Percentiles rank a stretch among this genome's conserved stretches.
Conservation (phyloP, 2,888 invertebrate species). For the Agonopterix subpropinquella region DNA sequence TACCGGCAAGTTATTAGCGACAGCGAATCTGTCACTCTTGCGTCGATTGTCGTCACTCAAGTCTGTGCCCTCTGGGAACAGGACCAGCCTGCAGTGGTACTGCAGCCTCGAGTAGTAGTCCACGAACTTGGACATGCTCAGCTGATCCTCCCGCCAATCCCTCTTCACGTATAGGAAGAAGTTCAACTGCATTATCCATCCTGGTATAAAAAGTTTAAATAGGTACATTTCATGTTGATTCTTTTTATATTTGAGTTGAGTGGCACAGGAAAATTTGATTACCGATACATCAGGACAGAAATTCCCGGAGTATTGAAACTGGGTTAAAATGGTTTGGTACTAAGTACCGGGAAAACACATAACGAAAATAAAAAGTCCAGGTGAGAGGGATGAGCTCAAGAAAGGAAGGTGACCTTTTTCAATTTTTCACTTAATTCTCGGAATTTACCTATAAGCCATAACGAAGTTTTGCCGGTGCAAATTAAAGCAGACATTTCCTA, state of each 20-base stretch:
- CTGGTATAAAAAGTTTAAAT: constrained; percentile 39
- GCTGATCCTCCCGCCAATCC: constrained; percentile 86
- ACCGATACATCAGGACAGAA: too few species aligned
- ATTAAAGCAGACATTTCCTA: too few species aligned
- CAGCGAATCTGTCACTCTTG: constrained; percentile 84
- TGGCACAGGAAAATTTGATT: too few species aligned
- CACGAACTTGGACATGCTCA: constrained; percentile 79
- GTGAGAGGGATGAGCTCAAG: too few species aligned
- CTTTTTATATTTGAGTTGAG: not conserved
- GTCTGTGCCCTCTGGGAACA: constrained; percentile 95
- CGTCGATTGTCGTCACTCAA: constrained; percentile 80
- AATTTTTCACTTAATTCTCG: too few species aligned
- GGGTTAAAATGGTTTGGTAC: too few species aligned
- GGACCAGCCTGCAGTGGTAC: constrained; percentile 81
- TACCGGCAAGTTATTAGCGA: constrained; percentile 79
- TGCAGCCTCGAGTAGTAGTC: constrained; percentile 82
- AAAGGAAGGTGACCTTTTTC: too few species aligned
- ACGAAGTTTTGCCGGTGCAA: too few species aligned
- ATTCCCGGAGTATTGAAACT: too few species aligned
- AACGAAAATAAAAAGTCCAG: too few species aligned
- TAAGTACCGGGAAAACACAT: too few species aligned
- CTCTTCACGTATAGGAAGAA: constrained; percentile 90
- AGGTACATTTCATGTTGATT: not conserved
- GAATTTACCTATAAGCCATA: too few species aligned
- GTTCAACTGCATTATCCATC: constrained; percentile 93